Conservation (phyloP, 2,888 invertebrate species). For the Lasioglossum leucozonium region DNA sequence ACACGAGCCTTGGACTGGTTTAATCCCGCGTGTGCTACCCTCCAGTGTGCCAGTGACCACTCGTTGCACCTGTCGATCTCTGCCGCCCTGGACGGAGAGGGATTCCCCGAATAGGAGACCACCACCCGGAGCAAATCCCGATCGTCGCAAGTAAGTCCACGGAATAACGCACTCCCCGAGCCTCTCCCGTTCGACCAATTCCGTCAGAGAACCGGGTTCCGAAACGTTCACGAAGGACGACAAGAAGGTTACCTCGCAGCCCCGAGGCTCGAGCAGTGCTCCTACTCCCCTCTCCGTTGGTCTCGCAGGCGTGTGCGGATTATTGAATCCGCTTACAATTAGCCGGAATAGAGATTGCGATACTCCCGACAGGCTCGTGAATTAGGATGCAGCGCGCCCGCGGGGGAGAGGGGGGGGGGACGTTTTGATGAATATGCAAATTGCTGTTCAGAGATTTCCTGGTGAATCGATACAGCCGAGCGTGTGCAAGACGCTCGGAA, state of each 20-base stretch:
- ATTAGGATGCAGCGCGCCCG: conserved; percentile 9
- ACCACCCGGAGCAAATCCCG: conserved; percentile 1
- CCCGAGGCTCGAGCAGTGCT: no score
- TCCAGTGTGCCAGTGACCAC: conserved; percentile 29
- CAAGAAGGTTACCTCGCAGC: background rate
- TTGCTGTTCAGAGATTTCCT: background rate
- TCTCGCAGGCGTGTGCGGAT: conserved; percentile 20
- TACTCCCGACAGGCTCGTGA: background rate
- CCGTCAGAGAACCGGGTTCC: background rate
- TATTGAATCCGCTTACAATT: conserved; percentile 20
- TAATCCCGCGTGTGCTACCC: conserved; percentile 1
- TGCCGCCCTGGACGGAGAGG: conserved; percentile 14
- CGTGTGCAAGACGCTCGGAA: background rate
- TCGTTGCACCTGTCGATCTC: conserved; percentile 12
- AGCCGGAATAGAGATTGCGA: background rate
- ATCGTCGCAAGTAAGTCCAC: conserved; percentile 43
- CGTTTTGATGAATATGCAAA: background rate
- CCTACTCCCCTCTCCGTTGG: background rate
- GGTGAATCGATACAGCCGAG: conserved; percentile 10
- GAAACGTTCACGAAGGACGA: background rate
- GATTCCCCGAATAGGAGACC: conserved; percentile 22
- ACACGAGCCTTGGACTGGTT: background rate
- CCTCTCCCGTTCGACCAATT: background rate
- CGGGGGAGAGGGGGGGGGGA: no score
- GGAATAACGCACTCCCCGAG: background rate